phyloP scores from a whole-genome alignment of 2,888 invertebrate genomes.

The Pterobdella sp. region DNA sequence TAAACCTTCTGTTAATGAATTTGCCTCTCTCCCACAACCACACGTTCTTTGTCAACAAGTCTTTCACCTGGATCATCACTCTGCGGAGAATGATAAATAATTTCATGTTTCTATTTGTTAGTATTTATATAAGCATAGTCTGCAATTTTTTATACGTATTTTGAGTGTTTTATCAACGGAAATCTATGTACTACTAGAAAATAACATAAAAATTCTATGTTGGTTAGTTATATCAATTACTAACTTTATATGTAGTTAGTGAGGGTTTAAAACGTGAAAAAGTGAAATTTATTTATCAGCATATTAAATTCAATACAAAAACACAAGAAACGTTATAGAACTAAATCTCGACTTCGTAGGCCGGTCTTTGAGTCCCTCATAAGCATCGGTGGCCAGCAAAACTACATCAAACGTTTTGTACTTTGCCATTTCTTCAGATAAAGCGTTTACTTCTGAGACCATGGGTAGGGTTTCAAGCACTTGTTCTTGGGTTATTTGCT shows the following conservation, averaged over 20 bases:
- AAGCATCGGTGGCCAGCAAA: conserved; percentile 47
- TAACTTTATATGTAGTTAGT: too few relatives aligned
- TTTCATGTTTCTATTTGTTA: too few relatives aligned
- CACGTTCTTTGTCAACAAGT: conserved; percentile 48
- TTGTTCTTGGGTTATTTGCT: conserved; percentile 51
- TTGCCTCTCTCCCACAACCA: conserved; percentile 52
- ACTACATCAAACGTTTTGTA: conserved; percentile 51
- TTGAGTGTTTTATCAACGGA: too few relatives aligned
- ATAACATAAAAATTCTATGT: too few relatives aligned
- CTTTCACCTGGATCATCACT: conserved; percentile 52
- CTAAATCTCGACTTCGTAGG: conserved; percentile 25
- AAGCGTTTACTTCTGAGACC: conserved; percentile 52
- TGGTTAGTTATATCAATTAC: too few relatives aligned
- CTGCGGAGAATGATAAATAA: conserved; percentile 39
- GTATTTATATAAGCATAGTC: too few relatives aligned
- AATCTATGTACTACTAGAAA: too few relatives aligned
- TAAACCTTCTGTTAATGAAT: conserved; percentile 50
- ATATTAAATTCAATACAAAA: too few relatives aligned
- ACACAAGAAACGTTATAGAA: too few relatives aligned
- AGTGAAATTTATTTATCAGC: too few relatives aligned
- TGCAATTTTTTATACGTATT: too few relatives aligned
- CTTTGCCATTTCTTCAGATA: conserved; percentile 52
- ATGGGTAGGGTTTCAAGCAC: conserved; percentile 51
- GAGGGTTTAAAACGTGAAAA: too few relatives aligned
- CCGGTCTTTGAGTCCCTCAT: conserved; percentile 39